Conservation (phyloP, 1,140 invertebrate species). For the Homalodisca vitripennis region DNA sequence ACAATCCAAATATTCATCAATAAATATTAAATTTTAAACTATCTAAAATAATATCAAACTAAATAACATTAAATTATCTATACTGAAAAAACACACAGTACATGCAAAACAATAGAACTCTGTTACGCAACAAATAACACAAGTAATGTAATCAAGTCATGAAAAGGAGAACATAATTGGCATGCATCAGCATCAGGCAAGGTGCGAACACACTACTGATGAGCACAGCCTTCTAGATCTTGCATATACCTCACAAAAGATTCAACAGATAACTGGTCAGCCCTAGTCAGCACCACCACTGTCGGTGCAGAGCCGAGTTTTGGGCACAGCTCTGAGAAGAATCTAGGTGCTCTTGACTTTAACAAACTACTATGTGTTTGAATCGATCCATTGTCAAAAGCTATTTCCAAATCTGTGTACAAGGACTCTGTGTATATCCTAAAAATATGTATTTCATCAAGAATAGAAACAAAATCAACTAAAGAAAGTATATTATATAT, state of each 20-base stretch:
- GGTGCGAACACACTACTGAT: too few species aligned
- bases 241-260: conserved; percentile 48
- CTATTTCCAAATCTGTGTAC: conserved; percentile 51
- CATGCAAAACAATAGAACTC: too few species aligned
- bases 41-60: too few species aligned
- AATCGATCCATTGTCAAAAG: conserved; percentile 48
- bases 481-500: not conserved
- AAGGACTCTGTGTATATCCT: conserved; percentile 52
- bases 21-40: too few species aligned
- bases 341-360: conserved; percentile 48
- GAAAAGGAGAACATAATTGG: too few species aligned
- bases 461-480: conserved; percentile 3
- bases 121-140: too few species aligned
- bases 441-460: conserved; percentile 40
- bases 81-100: too few species aligned
- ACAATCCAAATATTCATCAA: too few species aligned
- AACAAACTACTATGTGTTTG: conserved; percentile 50
- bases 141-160: too few species aligned
- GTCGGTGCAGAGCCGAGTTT: conserved; percentile 43
- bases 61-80: too few species aligned
- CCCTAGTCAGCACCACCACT: conserved; percentile 45
- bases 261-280: conserved; percentile 43
- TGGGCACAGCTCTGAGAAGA: conserved; percentile 43
- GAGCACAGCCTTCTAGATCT: too few species aligned
- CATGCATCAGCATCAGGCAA: too few species aligned